phyloP scores from a whole-genome alignment of 2,888 invertebrate species.

The Gonocerus acuteangulatus region DNA sequence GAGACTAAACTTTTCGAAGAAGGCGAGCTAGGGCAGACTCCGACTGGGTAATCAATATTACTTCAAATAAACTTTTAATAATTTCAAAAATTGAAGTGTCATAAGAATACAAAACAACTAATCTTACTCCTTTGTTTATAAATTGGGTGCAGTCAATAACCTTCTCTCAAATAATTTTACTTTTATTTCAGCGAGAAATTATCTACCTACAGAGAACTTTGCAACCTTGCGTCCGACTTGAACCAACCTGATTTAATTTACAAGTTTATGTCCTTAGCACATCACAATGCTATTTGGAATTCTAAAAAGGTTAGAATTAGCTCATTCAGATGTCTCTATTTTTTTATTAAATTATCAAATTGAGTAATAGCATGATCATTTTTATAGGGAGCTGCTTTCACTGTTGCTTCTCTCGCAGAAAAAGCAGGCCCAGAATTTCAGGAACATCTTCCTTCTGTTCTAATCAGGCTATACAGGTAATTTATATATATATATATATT shows the following conservation, averaged over 20 bases:
- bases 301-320: conserved; percentile 62
- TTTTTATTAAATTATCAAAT: background rate
- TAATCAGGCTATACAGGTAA: conserved; percentile 49
- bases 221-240: conserved; percentile 84
- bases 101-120: no score
- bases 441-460: conserved; percentile 70
- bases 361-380: no score
- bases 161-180: background rate
- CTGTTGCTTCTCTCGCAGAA: conserved; percentile 77
- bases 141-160: no score
- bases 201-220: conserved; percentile 89
- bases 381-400: conserved; percentile 76
- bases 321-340: background rate
- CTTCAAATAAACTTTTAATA: conserved; percentile 36
- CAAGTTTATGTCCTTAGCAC: conserved; percentile 91
- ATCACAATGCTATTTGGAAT: conserved; percentile 91
- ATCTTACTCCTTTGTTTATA: no score
- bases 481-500: background rate
- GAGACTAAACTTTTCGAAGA: conserved; percentile 84
- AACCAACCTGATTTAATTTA: conserved; percentile 93
- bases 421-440: conserved; percentile 76
- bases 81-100: background rate
- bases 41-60: conserved; percentile 86
- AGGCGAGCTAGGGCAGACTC: conserved; percentile 75
- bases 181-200: conserved; percentile 62